phyloP scores from a whole-genome alignment of 2,113 vertebrate species.

The Pantherophis guttatus region DNA sequence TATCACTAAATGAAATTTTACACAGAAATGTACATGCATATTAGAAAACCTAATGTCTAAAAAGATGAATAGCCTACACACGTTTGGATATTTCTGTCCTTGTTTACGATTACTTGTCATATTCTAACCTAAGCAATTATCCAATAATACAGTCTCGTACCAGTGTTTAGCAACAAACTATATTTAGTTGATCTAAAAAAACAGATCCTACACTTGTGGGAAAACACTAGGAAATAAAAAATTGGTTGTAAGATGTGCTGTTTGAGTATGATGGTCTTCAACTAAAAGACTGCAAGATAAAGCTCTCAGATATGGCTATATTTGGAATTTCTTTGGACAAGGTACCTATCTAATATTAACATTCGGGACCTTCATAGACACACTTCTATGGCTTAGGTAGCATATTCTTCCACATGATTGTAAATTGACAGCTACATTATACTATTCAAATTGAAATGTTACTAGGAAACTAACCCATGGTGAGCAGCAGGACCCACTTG shows the following conservation, averaged over 20 bases:
- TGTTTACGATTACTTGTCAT: background rate
- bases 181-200: background rate
- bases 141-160: background rate
- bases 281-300: background rate
- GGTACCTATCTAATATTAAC: background rate
- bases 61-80: background rate
- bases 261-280: background rate
- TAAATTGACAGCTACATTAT: background rate
- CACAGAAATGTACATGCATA: background rate
- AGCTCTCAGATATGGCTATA: background rate
- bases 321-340: background rate
- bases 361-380: background rate
- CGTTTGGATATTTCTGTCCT: background rate
- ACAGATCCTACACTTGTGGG: background rate
- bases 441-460: background rate
- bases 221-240: background rate
- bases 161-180: background rate
- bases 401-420: background rate
- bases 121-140: background rate
- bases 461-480: background rate
- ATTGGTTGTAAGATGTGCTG: background rate
- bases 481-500: background rate
- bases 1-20: background rate
- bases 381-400: background rate
- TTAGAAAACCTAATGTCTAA: background rate